Evolutionary conservation across 2,113 vertebrate species (phyloP).

Genomic region (Eulemur macaco): DNA sequence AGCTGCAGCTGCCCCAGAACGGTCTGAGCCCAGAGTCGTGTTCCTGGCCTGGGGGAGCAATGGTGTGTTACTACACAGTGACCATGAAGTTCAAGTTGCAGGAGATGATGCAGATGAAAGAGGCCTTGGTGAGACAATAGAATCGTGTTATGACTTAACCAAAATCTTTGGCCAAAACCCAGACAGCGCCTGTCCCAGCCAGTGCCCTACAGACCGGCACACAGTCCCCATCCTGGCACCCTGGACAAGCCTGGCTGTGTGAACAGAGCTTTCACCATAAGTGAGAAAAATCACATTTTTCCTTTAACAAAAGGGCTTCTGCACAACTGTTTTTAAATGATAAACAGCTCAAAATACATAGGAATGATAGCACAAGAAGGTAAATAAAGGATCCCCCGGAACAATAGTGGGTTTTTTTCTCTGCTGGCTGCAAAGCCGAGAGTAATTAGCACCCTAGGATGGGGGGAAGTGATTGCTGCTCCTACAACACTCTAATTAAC

Average conservation of each 20-base stretch:
- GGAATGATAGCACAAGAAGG: not conserved
- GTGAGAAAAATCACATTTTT: not conserved
- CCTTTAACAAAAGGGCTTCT: not conserved
- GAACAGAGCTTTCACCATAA: not conserved
- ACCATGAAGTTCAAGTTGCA: fast-evolving
- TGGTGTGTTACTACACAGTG: fast-evolving
- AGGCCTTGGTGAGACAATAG: fast-evolving
- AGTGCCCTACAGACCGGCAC: fast-evolving
- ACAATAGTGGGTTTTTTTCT: not conserved
- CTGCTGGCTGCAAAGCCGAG: slow-evolving; percentile 48
- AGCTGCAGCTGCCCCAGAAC: too few relatives aligned
- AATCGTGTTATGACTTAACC: not conserved
- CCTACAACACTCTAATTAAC: slow-evolving; percentile 55
- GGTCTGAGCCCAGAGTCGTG: fast-evolving
- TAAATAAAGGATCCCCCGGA: slow-evolving; percentile 29
- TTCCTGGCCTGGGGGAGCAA: not conserved
- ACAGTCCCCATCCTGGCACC: not conserved
- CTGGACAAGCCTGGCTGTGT: not conserved
- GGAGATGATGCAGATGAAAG: fast-evolving
- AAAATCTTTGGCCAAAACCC: not conserved
- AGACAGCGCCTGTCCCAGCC: not conserved
- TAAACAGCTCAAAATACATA: slow-evolving; percentile 1
- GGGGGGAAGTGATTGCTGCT: not conserved
- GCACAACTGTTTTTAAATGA: not conserved
- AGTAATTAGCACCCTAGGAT: slow-evolving; percentile 55